phyloP scores from a whole-genome alignment of 2,113 vertebrate species.

The Tamias sibiricus region DNA sequence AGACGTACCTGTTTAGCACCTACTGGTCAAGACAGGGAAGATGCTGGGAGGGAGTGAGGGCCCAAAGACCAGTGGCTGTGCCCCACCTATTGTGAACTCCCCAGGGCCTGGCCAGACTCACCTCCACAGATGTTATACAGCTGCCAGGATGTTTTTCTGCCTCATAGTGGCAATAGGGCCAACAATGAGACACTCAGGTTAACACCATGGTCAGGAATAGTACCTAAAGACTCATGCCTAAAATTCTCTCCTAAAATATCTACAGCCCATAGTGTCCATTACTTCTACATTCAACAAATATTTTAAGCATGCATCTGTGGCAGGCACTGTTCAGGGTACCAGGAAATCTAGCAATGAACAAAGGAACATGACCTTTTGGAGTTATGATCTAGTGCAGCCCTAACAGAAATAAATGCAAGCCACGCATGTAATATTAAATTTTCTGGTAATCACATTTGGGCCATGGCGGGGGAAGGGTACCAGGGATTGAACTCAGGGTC shows the following conservation, averaged over 20 bases:
- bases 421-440: not conserved
- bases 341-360: not conserved
- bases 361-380: not conserved
- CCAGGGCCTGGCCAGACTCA: not conserved
- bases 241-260: not conserved
- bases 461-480: too few relatives aligned
- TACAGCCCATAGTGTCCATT: not conserved
- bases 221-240: not conserved
- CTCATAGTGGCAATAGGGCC: not conserved
- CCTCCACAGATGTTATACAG: not conserved
- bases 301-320: not conserved
- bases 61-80: not conserved
- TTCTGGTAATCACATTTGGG: not conserved
- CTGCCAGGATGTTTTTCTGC: not conserved
- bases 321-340: not conserved
- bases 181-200: not conserved
- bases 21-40: not conserved
- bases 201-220: not conserved
- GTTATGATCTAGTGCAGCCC: not conserved
- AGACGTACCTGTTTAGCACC: not conserved
- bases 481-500: too few relatives aligned
- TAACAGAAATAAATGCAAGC: not conserved
- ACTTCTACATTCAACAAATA: not conserved
- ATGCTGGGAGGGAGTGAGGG: not conserved
- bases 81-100: not conserved